phyloP scores from a whole-genome alignment of 2,888 invertebrate species.

The Plemyria rubiginata region DNA sequence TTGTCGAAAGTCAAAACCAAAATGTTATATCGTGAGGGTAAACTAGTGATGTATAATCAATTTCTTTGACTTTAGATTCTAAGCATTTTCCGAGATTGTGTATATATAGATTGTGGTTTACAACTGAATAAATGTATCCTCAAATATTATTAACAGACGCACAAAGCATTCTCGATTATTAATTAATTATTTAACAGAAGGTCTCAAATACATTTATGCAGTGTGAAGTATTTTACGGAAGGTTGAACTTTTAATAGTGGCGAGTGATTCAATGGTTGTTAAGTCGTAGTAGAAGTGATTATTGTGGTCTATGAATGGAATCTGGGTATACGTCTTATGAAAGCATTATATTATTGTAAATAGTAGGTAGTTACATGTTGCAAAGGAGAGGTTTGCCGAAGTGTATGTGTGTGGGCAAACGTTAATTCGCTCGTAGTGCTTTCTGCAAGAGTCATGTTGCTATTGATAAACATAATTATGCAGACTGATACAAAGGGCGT shows the following conservation, averaged over 20 bases:
- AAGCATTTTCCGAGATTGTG: constrained; percentile 14
- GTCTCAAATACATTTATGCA: constrained; percentile 30
- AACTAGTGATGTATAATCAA: constrained; percentile 13
- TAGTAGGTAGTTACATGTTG: constrained; percentile 44
- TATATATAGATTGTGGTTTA: constrained; percentile 9
- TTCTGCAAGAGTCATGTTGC: background rate
- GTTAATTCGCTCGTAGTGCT: background rate
- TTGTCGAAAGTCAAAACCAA: constrained; percentile 6
- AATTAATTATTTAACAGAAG: constrained; percentile 19
- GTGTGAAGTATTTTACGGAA: constrained; percentile 26
- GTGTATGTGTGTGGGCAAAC: background rate
- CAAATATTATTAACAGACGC: constrained; percentile 13
- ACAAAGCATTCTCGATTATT: constrained; percentile 24
- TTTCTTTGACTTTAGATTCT: constrained; percentile 8
- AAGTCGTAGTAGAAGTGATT: constrained; percentile 43
- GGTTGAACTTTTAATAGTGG: constrained; percentile 17
- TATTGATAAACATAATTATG: background rate
- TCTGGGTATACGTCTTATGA: constrained; percentile 70
- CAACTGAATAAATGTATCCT: constrained; percentile 1
- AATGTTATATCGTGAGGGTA: constrained; percentile 20
- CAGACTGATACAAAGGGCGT: background rate
- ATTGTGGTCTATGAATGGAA: constrained; percentile 42
- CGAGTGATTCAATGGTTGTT: constrained; percentile 44
- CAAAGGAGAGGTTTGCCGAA: constrained; percentile 11
- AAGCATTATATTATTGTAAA: constrained; percentile 56